These are phyloP conservation scores for Pseudomyrmex concolor DNA, from an alignment of 1,140 invertebrate genomes.

Conservation along the genomic window DNA sequence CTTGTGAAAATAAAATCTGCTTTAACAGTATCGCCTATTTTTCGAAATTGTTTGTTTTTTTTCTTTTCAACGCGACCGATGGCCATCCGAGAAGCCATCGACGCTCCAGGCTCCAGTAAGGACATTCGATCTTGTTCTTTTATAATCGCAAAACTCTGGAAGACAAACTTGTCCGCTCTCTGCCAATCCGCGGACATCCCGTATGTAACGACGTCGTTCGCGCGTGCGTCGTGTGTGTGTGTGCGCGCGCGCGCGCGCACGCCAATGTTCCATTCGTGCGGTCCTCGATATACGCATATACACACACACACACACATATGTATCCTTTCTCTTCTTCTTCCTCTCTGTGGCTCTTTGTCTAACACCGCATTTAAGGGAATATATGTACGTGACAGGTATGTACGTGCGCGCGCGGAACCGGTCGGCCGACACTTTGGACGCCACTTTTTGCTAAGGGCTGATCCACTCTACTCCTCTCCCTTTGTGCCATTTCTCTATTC, in stretches of 20 bases:
- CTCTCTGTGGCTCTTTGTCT: background rate
- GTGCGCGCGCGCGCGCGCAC: constrained; percentile 37
- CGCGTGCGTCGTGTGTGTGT: constrained; percentile 41
- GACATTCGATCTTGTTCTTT: background rate
- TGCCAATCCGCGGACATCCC: constrained; percentile 19
- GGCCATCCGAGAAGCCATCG: background rate
- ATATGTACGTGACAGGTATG: constrained; percentile 62
- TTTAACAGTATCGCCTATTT: background rate
- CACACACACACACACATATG: background rate
- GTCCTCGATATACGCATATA: constrained; percentile 12
- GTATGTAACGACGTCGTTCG: constrained; percentile 34
- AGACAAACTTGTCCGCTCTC: background rate
- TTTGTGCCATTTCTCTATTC: constrained; percentile 23
- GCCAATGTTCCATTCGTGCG: constrained; percentile 35
- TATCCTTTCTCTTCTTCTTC: background rate
- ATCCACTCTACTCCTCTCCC: background rate
- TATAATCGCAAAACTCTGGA: no score
- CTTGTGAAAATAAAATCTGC: background rate
- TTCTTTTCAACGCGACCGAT: background rate
- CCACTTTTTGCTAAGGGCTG: constrained; percentile 46
- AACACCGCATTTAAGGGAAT: constrained; percentile 31
- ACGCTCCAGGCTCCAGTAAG: no score
- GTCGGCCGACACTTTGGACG: constrained; percentile 58
- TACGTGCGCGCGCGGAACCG: constrained; percentile 61
- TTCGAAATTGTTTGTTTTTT: background rate